Conservation (phyloP, 2,888 invertebrate genomes). For the Eueremaeus valkanovi region DNA sequence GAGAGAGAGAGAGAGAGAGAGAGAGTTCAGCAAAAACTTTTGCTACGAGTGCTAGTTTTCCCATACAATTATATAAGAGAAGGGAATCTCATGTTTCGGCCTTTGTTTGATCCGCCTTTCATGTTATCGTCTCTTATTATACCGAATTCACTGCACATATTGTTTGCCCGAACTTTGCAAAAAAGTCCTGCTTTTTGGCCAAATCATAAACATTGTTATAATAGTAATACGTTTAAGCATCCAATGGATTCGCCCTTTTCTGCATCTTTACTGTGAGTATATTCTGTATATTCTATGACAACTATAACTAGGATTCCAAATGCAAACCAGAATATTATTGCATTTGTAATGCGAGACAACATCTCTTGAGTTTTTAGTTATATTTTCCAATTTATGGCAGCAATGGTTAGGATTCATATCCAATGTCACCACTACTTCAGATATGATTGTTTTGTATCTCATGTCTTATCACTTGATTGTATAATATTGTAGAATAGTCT, state of each 20-base stretch:
- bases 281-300: background rate
- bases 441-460: background rate
- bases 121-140: background rate
- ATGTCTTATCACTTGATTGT: background rate
- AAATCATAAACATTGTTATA: conserved; percentile 1
- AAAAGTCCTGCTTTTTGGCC: background rate
- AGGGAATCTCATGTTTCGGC: conserved; percentile 22
- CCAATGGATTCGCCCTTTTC: background rate
- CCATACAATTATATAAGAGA: conserved; percentile 23
- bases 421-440: background rate
- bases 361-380: conserved; percentile 5
- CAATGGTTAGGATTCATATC: background rate
- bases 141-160: background rate
- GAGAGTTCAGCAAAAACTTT: no score
- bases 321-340: no score
- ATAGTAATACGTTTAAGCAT: conserved; percentile 8
- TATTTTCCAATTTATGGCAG: conserved; percentile 15
- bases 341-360: conserved; percentile 11
- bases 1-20: no score
- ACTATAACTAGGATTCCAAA: background rate
- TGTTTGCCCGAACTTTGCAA: background rate
- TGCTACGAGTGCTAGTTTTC: conserved; percentile 13
- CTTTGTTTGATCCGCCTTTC: conserved; percentile 28
- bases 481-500: background rate
- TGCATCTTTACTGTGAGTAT: background rate